Evolutionary conservation across 2,888 invertebrate species (phyloP), one percentile per base, ranked within the genome.

Genomic region (Alentia gelatinosa): DNA sequence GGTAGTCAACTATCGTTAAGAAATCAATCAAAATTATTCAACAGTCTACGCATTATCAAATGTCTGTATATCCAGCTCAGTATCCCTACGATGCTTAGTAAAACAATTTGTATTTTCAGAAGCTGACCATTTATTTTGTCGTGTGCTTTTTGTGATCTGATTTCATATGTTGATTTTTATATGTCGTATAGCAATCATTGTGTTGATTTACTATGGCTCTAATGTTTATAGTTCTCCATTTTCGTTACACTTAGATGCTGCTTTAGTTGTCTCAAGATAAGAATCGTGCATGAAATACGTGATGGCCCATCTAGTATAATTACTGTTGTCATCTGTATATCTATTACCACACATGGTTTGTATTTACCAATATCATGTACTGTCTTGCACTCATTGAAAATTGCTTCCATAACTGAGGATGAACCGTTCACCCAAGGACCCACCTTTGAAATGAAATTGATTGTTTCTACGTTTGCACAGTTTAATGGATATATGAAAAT

Each of bases 381-480:
- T n/a, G 56, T 26, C n/a, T 68, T 68, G 68, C 68, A 12, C 63
- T 63, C n/a, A 19, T 5, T 30, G 30, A n/a, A n/a, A 5, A 19
- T 68, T 68, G 83, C 26, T 83, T 39, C 35, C 39, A 35, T n/a
- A 35, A 83, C 39, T 83, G 83, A 83, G 83, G 83, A 83, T 83
- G 83, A 83, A 83, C 83, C 19, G 83, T 40, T 9, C 56, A 56
- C 3, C 19, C 19, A n/a, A n/a, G 47, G 3, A 56, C 1, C 19
- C 56, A 12, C 1, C 56, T 9, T 4, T 56, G 56, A 56, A 19
- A 56, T 56, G 56, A 56, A 19, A 56, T 56, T n/a, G 56, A n/a
- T 56, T 56, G 3, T 56, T n/a, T 56, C 56, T n/a, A n/a, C 56
- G n/a, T 56, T 56, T 56, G 56, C 56, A 56, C 56, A 12, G n/a